Evolutionary conservation across 2,797 vertebrate genomes (phyloP).

Genomic region (Cuniculus paca): DNA sequence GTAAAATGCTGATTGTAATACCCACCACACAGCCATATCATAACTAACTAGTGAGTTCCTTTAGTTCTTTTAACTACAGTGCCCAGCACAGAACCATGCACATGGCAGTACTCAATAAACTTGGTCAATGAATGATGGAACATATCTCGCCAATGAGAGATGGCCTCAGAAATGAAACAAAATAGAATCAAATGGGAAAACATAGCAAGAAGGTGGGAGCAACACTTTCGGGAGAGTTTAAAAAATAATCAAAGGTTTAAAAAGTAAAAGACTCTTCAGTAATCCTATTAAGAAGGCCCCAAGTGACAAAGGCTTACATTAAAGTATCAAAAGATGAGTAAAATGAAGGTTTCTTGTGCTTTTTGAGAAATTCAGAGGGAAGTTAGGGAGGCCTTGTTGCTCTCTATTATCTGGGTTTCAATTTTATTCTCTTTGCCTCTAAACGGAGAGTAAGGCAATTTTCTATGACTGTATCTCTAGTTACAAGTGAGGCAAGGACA

Average conservation of each 20-base stretch:
- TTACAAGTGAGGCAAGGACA: slow-evolving; percentile 45
- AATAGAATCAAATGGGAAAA: slow-evolving; percentile 36
- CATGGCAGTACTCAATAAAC: not conserved
- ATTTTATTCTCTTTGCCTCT: slow-evolving; percentile 53
- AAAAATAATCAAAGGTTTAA: slow-evolving; percentile 44
- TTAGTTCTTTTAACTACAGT: not conserved
- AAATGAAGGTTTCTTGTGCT: slow-evolving; percentile 53
- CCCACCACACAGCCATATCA: not conserved
- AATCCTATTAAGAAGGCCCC: slow-evolving; percentile 20
- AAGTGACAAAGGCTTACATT: slow-evolving; percentile 57
- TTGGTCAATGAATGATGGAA: not conserved
- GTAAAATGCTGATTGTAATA: not conserved
- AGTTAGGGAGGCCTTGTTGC: not conserved
- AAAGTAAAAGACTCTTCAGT: slow-evolving; percentile 12
- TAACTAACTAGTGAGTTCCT: not conserved
- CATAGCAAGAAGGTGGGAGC: not conserved
- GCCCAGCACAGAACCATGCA: not conserved
- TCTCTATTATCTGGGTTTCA: slow-evolving; percentile 53
- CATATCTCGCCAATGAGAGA: slow-evolving; percentile 30
- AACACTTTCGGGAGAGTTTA: slow-evolving; percentile 33
- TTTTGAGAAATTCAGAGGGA: slow-evolving; percentile 41
- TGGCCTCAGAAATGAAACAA: slow-evolving; percentile 46
- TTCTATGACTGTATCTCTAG: slow-evolving; percentile 50
- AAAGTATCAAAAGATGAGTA: slow-evolving; percentile 36
- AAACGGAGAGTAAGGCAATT: not conserved